Evolutionary conservation across 2,113 vertebrate genomes (phyloP).

Genomic region (Mesoclemmys tuberculata): DNA sequence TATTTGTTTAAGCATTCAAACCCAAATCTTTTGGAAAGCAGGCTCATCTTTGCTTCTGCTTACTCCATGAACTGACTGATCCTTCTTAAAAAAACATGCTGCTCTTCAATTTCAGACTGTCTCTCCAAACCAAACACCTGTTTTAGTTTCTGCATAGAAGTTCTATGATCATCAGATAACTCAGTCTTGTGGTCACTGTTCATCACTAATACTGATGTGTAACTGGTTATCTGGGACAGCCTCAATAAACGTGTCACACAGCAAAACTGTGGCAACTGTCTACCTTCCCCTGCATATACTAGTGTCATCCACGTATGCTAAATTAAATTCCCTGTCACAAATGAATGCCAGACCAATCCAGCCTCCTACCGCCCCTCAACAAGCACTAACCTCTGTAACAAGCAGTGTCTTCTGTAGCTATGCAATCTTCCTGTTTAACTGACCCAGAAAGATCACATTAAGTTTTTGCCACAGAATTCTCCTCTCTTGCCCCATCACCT

Average conservation of each 20-base stretch:
- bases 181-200: rapidly evolving
- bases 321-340: not conserved
- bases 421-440: rapidly evolving
- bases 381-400: not conserved
- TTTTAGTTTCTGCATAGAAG: not conserved
- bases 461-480: not conserved
- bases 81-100: not conserved
- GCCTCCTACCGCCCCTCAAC: no score
- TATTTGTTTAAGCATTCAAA: not conserved
- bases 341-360: not conserved
- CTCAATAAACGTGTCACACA: not conserved
- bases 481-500: not conserved
- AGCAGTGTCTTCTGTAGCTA: not conserved
- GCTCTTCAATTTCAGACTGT: not conserved
- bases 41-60: not conserved
- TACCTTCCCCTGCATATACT: conserved; percentile 3
- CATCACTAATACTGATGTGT: not conserved
- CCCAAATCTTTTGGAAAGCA: not conserved
- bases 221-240: not conserved
- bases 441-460: not conserved
- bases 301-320: not conserved
- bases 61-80: rapidly evolving
- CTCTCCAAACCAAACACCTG: rapidly evolving
- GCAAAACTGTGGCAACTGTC: conserved; percentile 5
- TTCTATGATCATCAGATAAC: not conserved